Base-by-base conservation (phyloP, 1,140 invertebrate species). In the Mercenaria mercenaria region DNA sequence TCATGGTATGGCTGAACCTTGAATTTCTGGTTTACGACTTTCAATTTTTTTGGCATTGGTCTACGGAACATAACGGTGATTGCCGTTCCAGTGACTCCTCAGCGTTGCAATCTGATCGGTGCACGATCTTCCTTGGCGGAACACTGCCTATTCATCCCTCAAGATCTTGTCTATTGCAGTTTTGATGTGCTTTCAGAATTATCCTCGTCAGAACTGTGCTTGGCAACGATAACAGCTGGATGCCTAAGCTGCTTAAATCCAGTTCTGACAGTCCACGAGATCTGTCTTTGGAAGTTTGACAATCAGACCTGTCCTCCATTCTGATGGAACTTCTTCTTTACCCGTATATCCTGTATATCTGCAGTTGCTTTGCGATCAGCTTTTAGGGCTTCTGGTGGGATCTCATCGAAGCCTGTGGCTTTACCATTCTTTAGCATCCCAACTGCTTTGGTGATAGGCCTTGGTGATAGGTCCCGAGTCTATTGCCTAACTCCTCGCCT, bases 221-320 rank as follows among this genome's bases (percentile, higher is more conserved):
- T 20, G 76, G 3, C 26, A 82, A 47, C 0, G 89, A 87, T 18
- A 0, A n/a, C n/a, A 90, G 43, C 2, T 56, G 47, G 2, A 41
- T 86, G 50, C 43, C 43, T n/a, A n/a, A n/a, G n/a, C n/a, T n/a
- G 90, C 20, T 13, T 20, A 6, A 4, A 6, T 8, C 10, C 67
- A 90, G 37, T 85, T 90, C 50, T 90, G 77, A 26, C 50, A 67
- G 56, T 89, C 84, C 0, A n/a, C 13, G 11, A 90, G 59, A 41
- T 81, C 81, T 61, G 91, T 91, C 56, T 91, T 67, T 20, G 91
- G 82, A 13, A 85, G 52, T 34, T 90, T 85, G 18, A 80, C 43
- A 23, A 85, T 43, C 13, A 80, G 26, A 29, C 89, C 72, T 47
- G 26, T 20, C 23, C 79, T 90, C 74, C 89, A 90, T 6, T 67